Percentiles rank a stretch among this genome's conserved stretches.
phyloP scores from a whole-genome alignment of 2,113 vertebrate species.

The Todiramphus saurophagus region DNA sequence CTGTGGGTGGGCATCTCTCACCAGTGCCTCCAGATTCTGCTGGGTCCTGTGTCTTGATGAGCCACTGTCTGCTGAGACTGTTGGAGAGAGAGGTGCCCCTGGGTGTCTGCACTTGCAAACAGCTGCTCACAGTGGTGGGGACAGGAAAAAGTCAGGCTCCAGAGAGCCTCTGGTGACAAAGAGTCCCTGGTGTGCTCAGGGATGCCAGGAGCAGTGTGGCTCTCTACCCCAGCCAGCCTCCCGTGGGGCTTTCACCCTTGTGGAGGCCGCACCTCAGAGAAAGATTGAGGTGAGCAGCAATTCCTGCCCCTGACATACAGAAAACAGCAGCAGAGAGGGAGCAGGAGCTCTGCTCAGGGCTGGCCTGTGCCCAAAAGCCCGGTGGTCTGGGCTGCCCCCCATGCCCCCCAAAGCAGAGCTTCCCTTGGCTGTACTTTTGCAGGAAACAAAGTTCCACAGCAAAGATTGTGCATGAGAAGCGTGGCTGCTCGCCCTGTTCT shows the following conservation, averaged over 20 bases:
- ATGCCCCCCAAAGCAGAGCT: background rate
- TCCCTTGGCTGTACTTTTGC: background rate
- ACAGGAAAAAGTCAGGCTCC: too few relatives aligned
- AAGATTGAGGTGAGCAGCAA: background rate
- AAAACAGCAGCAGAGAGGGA: background rate
- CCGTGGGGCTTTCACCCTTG: background rate
- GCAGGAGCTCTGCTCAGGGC: background rate
- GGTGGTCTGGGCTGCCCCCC: background rate
- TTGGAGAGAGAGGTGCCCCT: background rate
- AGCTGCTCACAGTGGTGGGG: background rate
- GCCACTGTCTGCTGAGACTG: accelerated
- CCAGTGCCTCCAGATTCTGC: accelerated
- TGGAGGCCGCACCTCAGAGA: background rate
- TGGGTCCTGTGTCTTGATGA: background rate
- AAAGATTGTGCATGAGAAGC: background rate
- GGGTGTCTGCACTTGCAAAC: background rate
- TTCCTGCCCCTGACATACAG: background rate
- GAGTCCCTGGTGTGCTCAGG: accelerated
- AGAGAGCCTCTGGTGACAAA: background rate
- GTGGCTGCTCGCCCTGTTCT: background rate
- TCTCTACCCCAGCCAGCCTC: background rate
- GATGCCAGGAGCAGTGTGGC: background rate
- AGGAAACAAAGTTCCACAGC: background rate
- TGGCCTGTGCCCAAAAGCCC: background rate
- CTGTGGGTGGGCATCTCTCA: background rate